Conservation (phyloP, 2,113 vertebrate species). For the Nothocercus julius region DNA sequence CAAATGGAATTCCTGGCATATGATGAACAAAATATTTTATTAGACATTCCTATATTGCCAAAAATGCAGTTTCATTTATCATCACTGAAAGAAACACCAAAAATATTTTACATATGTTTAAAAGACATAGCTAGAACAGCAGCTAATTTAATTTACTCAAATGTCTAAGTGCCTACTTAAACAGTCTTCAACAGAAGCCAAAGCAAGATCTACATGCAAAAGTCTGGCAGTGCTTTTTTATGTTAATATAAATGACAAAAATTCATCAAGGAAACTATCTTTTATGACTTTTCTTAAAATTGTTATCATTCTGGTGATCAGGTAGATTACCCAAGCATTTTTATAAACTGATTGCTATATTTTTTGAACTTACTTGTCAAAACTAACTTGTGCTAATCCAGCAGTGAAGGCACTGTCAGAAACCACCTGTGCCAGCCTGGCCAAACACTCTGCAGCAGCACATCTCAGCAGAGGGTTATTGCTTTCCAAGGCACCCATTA, state of each 20-base stretch:
- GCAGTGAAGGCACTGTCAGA: conserved; percentile 85
- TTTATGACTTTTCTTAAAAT: background rate
- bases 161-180: background rate
- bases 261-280: background rate
- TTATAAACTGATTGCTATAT: background rate
- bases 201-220: background rate
- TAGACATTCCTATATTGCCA: background rate
- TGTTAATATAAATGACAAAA: background rate
- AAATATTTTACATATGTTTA: background rate
- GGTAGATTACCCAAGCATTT: background rate
- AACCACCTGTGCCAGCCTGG: conserved; percentile 87
- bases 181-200: background rate
- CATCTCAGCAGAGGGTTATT: conserved; percentile 84
- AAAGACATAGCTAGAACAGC: background rate
- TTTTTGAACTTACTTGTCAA: conserved; percentile 87
- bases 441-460: conserved; percentile 87
- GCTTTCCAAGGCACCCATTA: conserved; percentile 88
- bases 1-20: background rate
- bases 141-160: background rate
- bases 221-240: background rate
- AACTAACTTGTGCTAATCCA: conserved; percentile 87
- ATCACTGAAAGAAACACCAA: background rate
- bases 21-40: background rate
- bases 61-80: background rate
- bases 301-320: background rate